Base-by-base conservation (phyloP, 2,888 invertebrate genomes). In the Vesta saturnalis region DNA sequence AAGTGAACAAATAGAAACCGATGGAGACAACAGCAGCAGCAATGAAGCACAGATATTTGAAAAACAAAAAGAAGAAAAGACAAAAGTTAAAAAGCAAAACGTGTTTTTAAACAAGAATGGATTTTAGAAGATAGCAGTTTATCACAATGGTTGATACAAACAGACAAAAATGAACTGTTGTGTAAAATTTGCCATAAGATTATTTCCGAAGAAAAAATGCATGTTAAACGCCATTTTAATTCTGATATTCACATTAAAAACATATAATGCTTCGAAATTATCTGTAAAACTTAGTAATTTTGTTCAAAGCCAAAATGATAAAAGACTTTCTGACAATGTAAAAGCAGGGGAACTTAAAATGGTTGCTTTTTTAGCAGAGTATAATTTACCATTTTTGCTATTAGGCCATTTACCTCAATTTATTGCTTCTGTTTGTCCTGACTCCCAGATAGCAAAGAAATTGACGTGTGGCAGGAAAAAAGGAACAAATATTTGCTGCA, bases 331-430 rank as follows among this genome's bases (percentile, higher is more conserved):
- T 30, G 30, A 30, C 10, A 10, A 30, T 52, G 64, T 68, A 39
- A 66, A 68, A 43, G 12, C 58, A 60, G 68, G 56, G 15, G 64
- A 67, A 22, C 19, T 65, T 57, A 67, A 68, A 65, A 47, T 68
- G 15, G 67, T 57, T 39, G 60, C 39, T n/a, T 62, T 62, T 30
- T 18, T 60, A 59, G 60, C 60, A 22, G 63, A 62, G 47, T 30
- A 62, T 23, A 68, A 68, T 49, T 68, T 68, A 16, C 72, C 73
- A 22, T 70, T 72, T 65, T 39, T 60, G 10, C 21, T 73, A 15
- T 67, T 69, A 67, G 70, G 72, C 35, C 63, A 70, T 54, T 55
- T 73, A 1, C 65, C 60, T 14, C 67, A 70, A 60, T 60, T 73
- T 21, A 56, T 73, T 46, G 19, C 35, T 4, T 63, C 66, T 46